Conservation (phyloP, 2,797 vertebrate genomes). For the Botia kubotai region DNA sequence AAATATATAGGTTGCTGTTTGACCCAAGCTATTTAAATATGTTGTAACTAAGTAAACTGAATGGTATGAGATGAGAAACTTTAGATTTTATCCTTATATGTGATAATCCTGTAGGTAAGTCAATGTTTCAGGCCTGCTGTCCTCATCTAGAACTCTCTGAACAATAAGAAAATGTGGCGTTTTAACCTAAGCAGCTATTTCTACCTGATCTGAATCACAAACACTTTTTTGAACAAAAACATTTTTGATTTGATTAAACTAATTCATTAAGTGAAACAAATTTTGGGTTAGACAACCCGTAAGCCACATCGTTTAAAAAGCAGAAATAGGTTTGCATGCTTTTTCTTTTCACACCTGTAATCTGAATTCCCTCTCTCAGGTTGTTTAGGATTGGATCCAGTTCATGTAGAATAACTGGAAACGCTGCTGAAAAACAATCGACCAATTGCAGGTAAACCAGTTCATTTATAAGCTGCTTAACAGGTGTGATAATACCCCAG, state of each 20-base stretch:
- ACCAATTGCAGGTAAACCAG: not conserved
- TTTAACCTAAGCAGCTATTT: not conserved
- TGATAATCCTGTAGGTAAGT: constrained; percentile 5
- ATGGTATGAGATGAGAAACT: constrained; percentile 22
- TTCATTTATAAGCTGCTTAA: not conserved
- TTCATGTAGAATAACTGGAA: not conserved
- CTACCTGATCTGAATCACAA: not conserved
- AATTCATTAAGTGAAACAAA: no score
- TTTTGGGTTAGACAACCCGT: no score
- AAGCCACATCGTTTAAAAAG: not conserved
- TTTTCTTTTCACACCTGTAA: not conserved
- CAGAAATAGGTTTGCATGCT: not conserved
- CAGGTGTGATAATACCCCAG: not conserved
- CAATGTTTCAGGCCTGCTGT: constrained; percentile 18
- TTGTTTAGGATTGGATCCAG: not conserved
- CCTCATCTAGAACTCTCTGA: no score
- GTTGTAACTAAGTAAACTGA: constrained; percentile 22
- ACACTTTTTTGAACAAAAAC: no score
- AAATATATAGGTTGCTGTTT: constrained; percentile 12
- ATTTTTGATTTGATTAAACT: no score
- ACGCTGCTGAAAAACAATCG: not conserved
- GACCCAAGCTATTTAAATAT: constrained; percentile 17
- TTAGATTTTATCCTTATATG: constrained; percentile 5
- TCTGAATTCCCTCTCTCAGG: not conserved
- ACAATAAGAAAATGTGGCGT: no score